Evolutionary conservation across 2,797 vertebrate species (phyloP), one percentile per base, ranked within the genome.

Genomic region (Liasis olivaceus): DNA sequence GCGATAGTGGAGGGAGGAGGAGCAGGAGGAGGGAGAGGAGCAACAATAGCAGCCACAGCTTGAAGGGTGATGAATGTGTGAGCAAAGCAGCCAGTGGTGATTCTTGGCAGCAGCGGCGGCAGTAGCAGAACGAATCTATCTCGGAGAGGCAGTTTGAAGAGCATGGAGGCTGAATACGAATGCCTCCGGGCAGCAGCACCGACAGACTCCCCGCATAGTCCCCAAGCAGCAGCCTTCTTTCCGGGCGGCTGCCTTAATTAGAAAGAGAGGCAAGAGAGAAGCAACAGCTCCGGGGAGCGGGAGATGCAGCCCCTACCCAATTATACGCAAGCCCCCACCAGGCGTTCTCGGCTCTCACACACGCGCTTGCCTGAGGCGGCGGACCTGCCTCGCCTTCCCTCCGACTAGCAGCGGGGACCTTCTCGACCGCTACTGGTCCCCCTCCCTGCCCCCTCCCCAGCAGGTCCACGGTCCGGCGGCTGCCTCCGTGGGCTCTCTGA

Each of bases 11-110:
- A 0, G 36, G 42, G 31, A 12, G 0, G 2, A 26, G 47, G 12
- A 12, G 6, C 13, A 63, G 8, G 87, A 89, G 64, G 58, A n/a
- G 31, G 64, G 93, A 91, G 87, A 36, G 90, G 87, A 31, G 88
- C 88, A 94, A 91, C 94, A 36, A 28, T 36, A 47, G 90, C 88
- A 96, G 95, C 93, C 95, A 95, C 93, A 89, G 54, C 95, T 77
- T 87, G 94, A 88, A 94, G 93, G n/a, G 51, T 8, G 89, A 84
- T 91, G 11, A 58, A 64, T 20, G 93, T 14, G 89, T 88, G 51
- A 85, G 93, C 92, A 86, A 72, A 92, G 62, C 88, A 31, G 31
- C 14, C 51, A 54, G 28, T 17, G 15, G 85, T 90, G 51, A 92
- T 91, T 95, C 94, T 94, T 93, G 42, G 88, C 24, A 60, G 62